These are phyloP conservation scores for Glandiceps talaboti DNA, from an alignment of 53 echinoderm and acorn worm species.

Conservation along the genomic window DNA sequence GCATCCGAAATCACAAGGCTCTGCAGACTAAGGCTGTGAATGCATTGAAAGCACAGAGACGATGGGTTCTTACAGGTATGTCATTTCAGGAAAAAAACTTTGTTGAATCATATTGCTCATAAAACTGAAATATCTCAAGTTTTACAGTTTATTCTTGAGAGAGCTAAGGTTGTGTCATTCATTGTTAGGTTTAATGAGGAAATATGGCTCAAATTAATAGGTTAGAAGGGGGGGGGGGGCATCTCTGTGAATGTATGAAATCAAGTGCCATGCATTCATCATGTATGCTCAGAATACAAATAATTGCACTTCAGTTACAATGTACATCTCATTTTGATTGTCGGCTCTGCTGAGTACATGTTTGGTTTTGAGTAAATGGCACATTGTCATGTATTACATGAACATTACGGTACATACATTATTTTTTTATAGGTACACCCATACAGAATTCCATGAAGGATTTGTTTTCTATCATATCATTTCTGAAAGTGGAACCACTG, in stretches of 20 bases:
- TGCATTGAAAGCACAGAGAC: slow-evolving; percentile 50
- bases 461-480: slow-evolving; percentile 70
- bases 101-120: background rate
- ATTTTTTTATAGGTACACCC: slow-evolving; percentile 92
- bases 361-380: background rate
- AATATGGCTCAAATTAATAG: no score
- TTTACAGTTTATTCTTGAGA: background rate
- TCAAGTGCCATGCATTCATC: no score
- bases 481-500: slow-evolving; percentile 83
- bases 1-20: slow-evolving; percentile 65
- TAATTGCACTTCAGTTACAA: no score
- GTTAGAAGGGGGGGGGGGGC: no score
- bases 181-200: no score
- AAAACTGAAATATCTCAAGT: background rate
- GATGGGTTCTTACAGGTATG: slow-evolving; percentile 85
- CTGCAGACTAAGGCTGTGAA: slow-evolving; percentile 72
- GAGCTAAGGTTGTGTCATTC: no score
- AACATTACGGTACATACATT: no score
- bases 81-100: background rate
- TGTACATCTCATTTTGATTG: no score
- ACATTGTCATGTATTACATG: background rate
- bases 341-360: no score
- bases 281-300: no score
- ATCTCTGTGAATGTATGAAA: no score
- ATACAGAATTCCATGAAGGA: slow-evolving; percentile 89